Conservation (phyloP, 2,797 vertebrate genomes). For the Pipistrellus pipistrellus region DNA sequence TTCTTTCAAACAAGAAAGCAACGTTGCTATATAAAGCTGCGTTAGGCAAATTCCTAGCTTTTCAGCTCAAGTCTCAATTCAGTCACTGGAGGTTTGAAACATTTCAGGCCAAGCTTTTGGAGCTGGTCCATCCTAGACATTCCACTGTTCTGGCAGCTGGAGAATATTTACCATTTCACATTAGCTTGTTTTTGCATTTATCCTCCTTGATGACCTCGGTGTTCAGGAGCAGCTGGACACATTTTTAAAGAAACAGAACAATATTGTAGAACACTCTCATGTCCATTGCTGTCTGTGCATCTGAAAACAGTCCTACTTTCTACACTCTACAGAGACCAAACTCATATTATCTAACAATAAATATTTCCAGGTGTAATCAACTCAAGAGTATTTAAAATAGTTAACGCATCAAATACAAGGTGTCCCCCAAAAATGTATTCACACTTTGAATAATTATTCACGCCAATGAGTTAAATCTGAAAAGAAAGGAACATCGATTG, state of each 20-base stretch:
- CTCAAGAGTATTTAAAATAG: conserved; percentile 5
- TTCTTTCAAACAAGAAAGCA: not conserved
- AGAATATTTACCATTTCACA: conserved; percentile 2
- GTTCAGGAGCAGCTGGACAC: not conserved
- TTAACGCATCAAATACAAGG: not conserved
- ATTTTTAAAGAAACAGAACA: conserved; percentile 59
- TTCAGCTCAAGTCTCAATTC: not conserved
- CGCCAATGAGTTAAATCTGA: no score
- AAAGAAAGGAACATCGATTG: no score
- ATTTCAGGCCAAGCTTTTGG: not conserved
- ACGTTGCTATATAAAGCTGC: not conserved
- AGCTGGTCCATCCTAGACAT: not conserved
- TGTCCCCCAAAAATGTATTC: no score
- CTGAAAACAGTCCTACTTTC: not conserved
- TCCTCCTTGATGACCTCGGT: not conserved
- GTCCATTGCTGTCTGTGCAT: not conserved
- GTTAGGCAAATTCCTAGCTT: not conserved
- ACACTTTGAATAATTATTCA: no score
- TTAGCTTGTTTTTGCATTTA: conserved; percentile 56
- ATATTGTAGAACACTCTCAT: not conserved
- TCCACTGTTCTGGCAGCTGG: not conserved
- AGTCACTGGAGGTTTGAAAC: not conserved
- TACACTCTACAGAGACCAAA: not conserved
- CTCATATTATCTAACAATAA: conserved; percentile 3
- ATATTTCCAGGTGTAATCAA: not conserved